phyloP scores from a whole-genome alignment of 2,797 vertebrate genomes.

The Cyclura pinguis region DNA sequence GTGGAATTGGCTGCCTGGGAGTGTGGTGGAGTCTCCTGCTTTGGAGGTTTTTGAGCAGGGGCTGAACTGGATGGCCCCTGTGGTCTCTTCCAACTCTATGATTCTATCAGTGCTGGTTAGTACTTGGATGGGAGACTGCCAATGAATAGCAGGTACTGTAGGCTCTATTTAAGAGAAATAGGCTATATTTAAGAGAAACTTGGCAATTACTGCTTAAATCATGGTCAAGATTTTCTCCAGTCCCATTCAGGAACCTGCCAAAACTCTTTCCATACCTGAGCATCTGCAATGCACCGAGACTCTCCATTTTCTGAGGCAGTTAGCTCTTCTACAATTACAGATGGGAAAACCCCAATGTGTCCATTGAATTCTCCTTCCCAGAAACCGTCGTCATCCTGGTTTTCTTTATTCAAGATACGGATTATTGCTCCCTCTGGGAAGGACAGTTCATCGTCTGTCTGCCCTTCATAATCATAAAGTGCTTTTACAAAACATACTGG shows the following conservation, averaged over 20 bases:
- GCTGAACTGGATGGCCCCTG: no score
- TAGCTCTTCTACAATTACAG: conserved; percentile 94
- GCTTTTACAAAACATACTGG: conserved; percentile 94
- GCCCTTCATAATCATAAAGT: conserved; percentile 97
- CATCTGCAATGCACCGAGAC: conserved; percentile 78
- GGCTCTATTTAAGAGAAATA: no score
- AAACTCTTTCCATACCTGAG: conserved; percentile 77
- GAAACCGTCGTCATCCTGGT: conserved; percentile 97
- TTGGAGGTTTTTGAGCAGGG: no score
- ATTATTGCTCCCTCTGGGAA: conserved; percentile 96
- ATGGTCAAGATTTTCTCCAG: neutral
- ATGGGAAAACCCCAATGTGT: conserved; percentile 93
- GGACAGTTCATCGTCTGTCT: conserved; percentile 94
- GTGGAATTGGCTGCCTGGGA: no score
- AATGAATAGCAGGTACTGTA: no score
- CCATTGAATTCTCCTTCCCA: conserved; percentile 98
- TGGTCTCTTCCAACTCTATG: no score
- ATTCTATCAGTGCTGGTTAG: no score
- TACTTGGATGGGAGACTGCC: no score
- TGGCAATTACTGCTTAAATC: neutral
- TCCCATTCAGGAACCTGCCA: neutral
- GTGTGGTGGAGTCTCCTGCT: no score
- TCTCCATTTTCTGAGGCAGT: conserved; percentile 89
- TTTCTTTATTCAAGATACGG: conserved; percentile 94
- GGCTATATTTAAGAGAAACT: no score